Evolutionary conservation across 1,140 invertebrate species (phyloP).

Genomic region (Aphelenchoides avenae): DNA sequence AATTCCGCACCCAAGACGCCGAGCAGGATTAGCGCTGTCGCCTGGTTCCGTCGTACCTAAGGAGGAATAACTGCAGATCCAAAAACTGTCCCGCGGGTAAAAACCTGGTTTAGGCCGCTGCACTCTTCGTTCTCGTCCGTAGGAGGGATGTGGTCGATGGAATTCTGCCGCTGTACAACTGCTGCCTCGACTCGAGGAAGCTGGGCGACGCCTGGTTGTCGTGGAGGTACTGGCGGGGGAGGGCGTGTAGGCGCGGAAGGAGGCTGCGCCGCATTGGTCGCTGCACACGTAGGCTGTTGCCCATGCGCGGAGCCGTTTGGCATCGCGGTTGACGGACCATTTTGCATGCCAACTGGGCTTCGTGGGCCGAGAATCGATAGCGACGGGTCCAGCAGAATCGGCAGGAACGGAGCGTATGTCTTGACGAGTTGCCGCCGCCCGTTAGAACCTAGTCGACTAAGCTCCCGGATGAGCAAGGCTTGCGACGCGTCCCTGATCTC

Average conservation of each 20-base stretch:
- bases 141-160: no score
- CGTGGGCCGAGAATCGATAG: slow-evolving; percentile 45
- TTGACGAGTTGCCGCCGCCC: slow-evolving; percentile 87
- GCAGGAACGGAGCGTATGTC: slow-evolving; percentile 87
- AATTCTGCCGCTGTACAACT: slow-evolving; percentile 7
- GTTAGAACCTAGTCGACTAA: slow-evolving; percentile 72
- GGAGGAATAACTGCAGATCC: background rate
- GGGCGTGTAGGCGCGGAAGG: slow-evolving; percentile 24
- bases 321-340: slow-evolving; percentile 13
- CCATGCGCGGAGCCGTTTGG: slow-evolving; percentile 12
- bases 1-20: slow-evolving; percentile 97
- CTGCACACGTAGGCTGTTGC: slow-evolving; percentile 1
- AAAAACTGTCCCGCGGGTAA: no score
- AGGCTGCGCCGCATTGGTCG: slow-evolving; percentile 11
- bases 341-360: slow-evolving; percentile 15
- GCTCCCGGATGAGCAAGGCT: slow-evolving; percentile 84
- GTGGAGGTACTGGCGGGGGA: slow-evolving; percentile 42
- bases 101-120: no score
- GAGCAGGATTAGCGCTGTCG: slow-evolving; percentile 88
- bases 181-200: slow-evolving; percentile 12
- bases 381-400: slow-evolving; percentile 64
- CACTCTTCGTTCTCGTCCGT: no score
- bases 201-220: slow-evolving; percentile 21
- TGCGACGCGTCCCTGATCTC: slow-evolving; percentile 92
- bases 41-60: slow-evolving; percentile 89